Base-by-base conservation (phyloP, 2,888 invertebrate species). In the Macaria notata region DNA sequence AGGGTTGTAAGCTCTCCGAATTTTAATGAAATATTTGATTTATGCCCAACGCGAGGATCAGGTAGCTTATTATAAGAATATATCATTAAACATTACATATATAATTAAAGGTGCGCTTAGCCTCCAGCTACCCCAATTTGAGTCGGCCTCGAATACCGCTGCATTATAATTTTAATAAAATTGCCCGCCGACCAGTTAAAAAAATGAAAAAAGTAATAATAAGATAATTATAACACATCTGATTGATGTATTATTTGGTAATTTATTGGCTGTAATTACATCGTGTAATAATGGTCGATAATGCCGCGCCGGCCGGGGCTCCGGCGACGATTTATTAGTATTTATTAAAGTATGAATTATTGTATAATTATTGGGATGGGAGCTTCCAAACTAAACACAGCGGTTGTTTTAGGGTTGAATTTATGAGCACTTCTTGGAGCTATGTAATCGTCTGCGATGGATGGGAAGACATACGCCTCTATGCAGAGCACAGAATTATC, bases 21-120 rank as follows among this genome's bases (percentile, higher is more conserved):
- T 84, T 89, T 89, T 91, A 91, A 91, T 91, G 90, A 90, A 91
- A 89, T 88, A 87, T 89, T 89, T 91, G 90, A 91, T 91, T 91
- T 91, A 91, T 91, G 81, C 83, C 79, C 82, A 70, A 75, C 81
- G 71, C 73, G 77, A 79, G 84, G 82, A 85, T 88, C 88, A 88
- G 90, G 90, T 91, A 91, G 90, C 91, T 90, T 91, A 91, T 90
- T 89, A 91, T 86, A 84, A 83, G 86, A 84, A 86, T 88, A 87
- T 90, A 90, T 90, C 87, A 91, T 91, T 91, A 91, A 87, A 79
- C 83, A 90, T 91, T 90, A 90, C 89, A 73, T 88, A 87, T 90
- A 90, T 91, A 91, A 91, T 91, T 91, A 91, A 88, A 86, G 76
- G 68, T 79, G 74, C 77, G 78, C 76, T 84, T 86, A 80, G 90